These are phyloP conservation scores for Lydus trimaculatus DNA, from an alignment of 2,888 invertebrate species.

Conservation along the genomic window DNA sequence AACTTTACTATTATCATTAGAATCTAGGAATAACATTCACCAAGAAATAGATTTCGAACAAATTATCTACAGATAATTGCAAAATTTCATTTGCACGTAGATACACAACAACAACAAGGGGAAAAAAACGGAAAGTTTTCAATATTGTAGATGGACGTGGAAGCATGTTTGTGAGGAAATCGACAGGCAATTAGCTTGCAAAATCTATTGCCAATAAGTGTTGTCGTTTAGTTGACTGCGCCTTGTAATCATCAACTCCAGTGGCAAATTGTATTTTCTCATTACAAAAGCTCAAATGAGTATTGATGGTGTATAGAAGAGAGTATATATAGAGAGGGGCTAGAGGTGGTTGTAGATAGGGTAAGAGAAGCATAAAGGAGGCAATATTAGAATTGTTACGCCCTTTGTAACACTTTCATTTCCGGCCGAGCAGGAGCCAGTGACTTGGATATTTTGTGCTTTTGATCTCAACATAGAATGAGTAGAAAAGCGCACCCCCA, in stretches of 20 bases:
- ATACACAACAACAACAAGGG: too few species aligned
- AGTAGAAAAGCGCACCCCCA: conserved; percentile 37
- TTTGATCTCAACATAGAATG: conserved; percentile 47
- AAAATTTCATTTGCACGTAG: too few species aligned
- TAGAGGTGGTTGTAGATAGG: not conserved
- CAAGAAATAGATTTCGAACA: too few species aligned
- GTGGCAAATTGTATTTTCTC: conserved; percentile 55
- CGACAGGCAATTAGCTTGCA: conserved; percentile 47
- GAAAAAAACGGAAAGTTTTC: not conserved
- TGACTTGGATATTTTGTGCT: conserved; percentile 43
- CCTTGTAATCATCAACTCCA: conserved; percentile 42
- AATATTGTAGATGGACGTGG: not conserved
- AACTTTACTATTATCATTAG: too few species aligned
- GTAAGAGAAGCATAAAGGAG: conserved; percentile 21
- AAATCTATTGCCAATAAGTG: conserved; percentile 40
- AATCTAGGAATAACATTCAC: too few species aligned
- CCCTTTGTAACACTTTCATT: conserved; percentile 55
- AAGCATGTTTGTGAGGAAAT: conserved; percentile 38
- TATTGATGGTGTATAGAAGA: conserved; percentile 16
- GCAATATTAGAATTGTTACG: conserved; percentile 50
- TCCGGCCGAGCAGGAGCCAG: conserved; percentile 44
- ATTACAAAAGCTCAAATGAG: conserved; percentile 50
- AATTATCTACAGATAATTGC: too few species aligned
- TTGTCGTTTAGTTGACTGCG: not conserved
- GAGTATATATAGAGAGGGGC: too few species aligned